Evolutionary conservation across 2,797 vertebrate genomes (phyloP), one percentile per base, ranked within the genome.

Genomic region (Periophthalmus magnuspinnatus): DNA sequence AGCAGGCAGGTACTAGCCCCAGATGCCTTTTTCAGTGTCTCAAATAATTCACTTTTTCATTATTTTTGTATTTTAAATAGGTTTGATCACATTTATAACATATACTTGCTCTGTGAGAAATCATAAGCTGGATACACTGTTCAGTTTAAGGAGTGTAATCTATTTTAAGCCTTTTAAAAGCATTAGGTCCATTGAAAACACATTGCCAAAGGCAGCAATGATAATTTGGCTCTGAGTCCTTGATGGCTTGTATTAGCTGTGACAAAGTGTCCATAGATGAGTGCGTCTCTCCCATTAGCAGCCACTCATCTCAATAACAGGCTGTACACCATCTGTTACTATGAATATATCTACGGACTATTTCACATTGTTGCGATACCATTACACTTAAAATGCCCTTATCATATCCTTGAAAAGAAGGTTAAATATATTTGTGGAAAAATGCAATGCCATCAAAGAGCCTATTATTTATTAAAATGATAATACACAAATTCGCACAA

Each of bases 381-480:
- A 36, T 65, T 55, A 57, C 16, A 38, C 63, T 41, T 11, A 59
- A 47, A 60, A 73, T 14, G 28, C 58, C 64, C 28, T 56, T 54
- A 50, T 68, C 50, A 33, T 19, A 16, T 64, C 66, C 41, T 80
- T 69, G 16, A 68, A 71, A 33, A 77, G 61, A 72, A 80, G 55
- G 57, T 65, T 22, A 48, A 67, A 55, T 2, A 54, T 19, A 48
- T 70, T 65, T 71, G 36, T 19, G 19, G 54, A 16, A 36, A 70
- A 77, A 80, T 59, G 0, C 45, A 22, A 6, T 38, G 71, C 55
- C 81, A 73, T 62, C 72, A 65, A 58, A 54, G 60, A 32, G 55
- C 77, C 76, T 63, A 82, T 79, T 86, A 82, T 87, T 87, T 81
- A 85, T 85, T 86, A 63, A 81, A 77, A 81, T 74, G 17, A 65